Evolutionary conservation across 2,113 vertebrate genomes (phyloP).

Genomic region (Anarhynchus alexandrinus): DNA sequence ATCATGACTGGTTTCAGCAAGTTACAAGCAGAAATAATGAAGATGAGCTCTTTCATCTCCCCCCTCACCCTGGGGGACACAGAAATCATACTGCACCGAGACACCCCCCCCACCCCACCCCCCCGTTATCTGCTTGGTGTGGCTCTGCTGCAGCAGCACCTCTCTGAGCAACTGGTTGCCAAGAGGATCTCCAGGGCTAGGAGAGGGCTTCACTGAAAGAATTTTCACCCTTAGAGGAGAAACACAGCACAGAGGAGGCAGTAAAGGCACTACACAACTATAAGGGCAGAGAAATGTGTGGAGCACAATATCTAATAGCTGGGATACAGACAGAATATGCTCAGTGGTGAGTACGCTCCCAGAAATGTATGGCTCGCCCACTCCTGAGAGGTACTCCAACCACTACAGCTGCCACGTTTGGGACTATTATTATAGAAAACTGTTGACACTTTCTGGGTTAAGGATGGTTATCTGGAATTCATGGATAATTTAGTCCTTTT

Average conservation of each 20-base stretch:
- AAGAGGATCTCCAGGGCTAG: not conserved
- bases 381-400: not conserved
- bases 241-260: not conserved
- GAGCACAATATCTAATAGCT: not conserved
- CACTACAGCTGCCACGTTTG: not conserved
- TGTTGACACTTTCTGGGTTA: slow-evolving; percentile 24
- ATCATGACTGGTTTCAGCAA: not conserved
- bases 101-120: not conserved
- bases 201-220: not conserved
- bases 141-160: not conserved
- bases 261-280: not conserved
- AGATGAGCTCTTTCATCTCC: not conserved
- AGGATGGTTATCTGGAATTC: slow-evolving; percentile 29
- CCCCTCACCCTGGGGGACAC: not conserved
- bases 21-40: not conserved
- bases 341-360: not conserved
- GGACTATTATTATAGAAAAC: slow-evolving; percentile 7
- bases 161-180: not conserved
- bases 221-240: not conserved
- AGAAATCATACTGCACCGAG: not conserved
- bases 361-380: not conserved
- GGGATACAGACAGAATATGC: not conserved
- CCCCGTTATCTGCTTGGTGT: fast-evolving
- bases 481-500: slow-evolving; percentile 60
- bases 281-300: not conserved